Base-by-base conservation (phyloP, 1,140 invertebrate species). In the Rhyacophila brunnea region DNA sequence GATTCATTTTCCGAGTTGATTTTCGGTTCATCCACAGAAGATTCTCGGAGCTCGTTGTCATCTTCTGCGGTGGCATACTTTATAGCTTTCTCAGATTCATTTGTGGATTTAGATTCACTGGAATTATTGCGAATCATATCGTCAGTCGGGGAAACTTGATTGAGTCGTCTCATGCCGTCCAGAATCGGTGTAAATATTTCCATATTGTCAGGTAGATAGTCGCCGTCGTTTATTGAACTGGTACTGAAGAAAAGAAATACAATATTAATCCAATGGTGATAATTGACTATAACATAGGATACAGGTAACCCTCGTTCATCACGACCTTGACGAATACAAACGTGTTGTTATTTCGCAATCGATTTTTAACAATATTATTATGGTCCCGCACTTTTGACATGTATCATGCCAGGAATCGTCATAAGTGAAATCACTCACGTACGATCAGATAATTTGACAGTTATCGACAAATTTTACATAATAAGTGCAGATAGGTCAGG, bases 161-260 rank as follows among this genome's bases (percentile, higher is more conserved):
- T 69, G 19, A 78, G 67, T 0, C 73, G 70, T 48, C 70, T 61
- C 2, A 77, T 63, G 0, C 75, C 77, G 62, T 79, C 75, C 18
- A 78, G 69, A 5, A 77, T 74, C 0, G 75, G 75, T 0, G 74
- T 75, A 68, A 77, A 74, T 1, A 78, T 73, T 65, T 78, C 75
- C 18, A 79, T 74, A 19, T 77, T 77, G 55, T 77, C 75, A 2
- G 75, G 74, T 0, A 79, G 66, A 49, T 78, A 78, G 61, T 79
- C 77, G 6, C 64, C 69, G 14, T 79, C 74, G 6, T 72, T 74
- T 68, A 77, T 76, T 36, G 42, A 23, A 20, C 54, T 28, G 6
- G 54, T 13, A 40, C 54, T 57, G 46, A 13, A 57, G 28, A 38
- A 10, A 48, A 34, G 5, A 45, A 6, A 6, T 4, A 20, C 5